Base-by-base conservation (phyloP, 2,113 vertebrate species). In the Pterocles orientalis region DNA sequence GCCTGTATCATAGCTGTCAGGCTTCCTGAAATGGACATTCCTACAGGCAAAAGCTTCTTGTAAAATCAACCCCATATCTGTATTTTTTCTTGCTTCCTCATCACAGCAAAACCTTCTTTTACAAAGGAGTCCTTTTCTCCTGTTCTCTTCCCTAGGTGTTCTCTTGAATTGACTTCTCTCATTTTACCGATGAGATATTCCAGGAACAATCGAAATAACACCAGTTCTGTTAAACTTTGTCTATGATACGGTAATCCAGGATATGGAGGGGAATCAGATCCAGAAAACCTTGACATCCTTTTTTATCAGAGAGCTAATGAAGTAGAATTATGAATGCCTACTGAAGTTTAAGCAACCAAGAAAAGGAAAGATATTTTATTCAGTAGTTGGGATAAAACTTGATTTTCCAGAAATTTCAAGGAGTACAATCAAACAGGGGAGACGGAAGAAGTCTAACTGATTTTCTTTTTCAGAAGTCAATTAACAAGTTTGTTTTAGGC, bases 141-240 rank as follows among this genome's bases (percentile, higher is more conserved):
- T 69, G 50, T 66, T 95, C 90, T 61, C 50, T 88, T 85, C 90
- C 92, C 88, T 9, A 60, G 82, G 75, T 90, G 73, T 91, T 88
- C 71, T 48, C 75, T 19, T 79, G 86, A 36, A 92, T 87, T 95
- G 96, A 85, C 96, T 95, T 96, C 62, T 87, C 86, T 88, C 80
- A 43, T 92, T 95, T 96, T 94, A 95, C 91, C 91, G 87, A 91
- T 96, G 96, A 96, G 93, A 82, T 79, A 95, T 95, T 95, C 75
- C 75, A 94, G 93, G 92, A 95, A 84, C 92, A 92, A 90, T 96
- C 7, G 2, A 93, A 90, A 56, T 73, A 45, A 78, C 83, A 90
- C 86, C 75, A 89, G 90, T 96, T 78, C 95, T 95, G 93, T 94
- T 94, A 95, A 88, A 86, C 83, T 95, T 81, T 45, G 93, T 95